A percentile compares a stretch with the other conserved stretches of the same genome.
Evolutionary conservation across 2,113 vertebrate genomes (phyloP).

Genomic region (Corynorhinus townsendii): DNA sequence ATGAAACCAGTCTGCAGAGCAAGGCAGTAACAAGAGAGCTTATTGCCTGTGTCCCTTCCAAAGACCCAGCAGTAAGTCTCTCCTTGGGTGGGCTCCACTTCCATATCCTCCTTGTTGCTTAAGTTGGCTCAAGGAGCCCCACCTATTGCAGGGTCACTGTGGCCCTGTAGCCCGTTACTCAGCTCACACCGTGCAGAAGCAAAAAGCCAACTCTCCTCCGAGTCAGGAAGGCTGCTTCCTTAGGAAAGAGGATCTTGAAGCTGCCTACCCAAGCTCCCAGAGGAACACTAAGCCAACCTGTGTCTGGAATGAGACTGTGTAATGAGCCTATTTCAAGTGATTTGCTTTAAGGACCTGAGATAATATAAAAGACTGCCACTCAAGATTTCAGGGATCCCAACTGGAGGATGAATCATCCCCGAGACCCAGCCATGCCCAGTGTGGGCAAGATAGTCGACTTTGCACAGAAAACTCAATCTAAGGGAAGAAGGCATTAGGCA

Average conservation of each 20-base stretch:
- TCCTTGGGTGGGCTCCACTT: neutral
- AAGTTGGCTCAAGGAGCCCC: neutral
- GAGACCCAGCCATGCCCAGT: neutral
- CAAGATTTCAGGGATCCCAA: neutral
- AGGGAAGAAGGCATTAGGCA: neutral
- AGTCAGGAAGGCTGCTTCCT: neutral
- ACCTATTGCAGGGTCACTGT: neutral
- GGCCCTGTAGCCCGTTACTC: neutral
- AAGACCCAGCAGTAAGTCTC: neutral
- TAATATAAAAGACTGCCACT: neutral
- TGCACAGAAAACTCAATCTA: neutral
- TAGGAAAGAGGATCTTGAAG: neutral
- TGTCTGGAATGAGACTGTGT: neutral
- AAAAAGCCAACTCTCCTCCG: neutral
- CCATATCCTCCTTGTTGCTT: neutral
- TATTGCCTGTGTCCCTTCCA: neutral
- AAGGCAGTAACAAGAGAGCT: neutral
- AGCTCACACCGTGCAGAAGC: neutral
- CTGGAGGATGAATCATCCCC: neutral
- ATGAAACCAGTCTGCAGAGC: neutral
- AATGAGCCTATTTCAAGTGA: constrained; percentile 5
- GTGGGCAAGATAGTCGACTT: neutral
- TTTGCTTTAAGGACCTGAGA: neutral
- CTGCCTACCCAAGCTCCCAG: neutral
- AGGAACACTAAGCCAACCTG: neutral